Evolutionary conservation across 1,140 invertebrate genomes (phyloP).

Genomic region (Notospermus geniculatus): DNA sequence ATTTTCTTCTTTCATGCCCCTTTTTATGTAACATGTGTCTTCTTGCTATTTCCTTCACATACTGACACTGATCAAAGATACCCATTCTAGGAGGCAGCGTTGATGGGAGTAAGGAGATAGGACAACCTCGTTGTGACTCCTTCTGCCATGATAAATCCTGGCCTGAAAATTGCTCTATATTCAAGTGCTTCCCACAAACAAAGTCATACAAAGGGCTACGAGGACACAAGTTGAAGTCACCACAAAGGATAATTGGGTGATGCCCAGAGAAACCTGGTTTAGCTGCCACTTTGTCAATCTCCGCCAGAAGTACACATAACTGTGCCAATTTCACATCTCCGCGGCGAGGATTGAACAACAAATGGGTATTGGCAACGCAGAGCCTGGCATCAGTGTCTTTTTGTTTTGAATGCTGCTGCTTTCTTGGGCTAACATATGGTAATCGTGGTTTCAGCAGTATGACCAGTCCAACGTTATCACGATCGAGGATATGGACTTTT

Average conservation of each 20-base stretch:
- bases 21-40: neutral
- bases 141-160: slow-evolving; percentile 48
- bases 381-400: slow-evolving; percentile 55
- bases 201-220: slow-evolving; percentile 71
- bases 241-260: slow-evolving; percentile 78
- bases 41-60: slow-evolving; percentile 47
- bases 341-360: slow-evolving; percentile 87
- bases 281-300: slow-evolving; percentile 64
- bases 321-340: slow-evolving; percentile 88
- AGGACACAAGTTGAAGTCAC: slow-evolving; percentile 84
- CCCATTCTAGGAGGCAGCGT: slow-evolving; percentile 61
- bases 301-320: slow-evolving; percentile 70
- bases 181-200: slow-evolving; percentile 66
- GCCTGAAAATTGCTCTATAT: slow-evolving; percentile 56
- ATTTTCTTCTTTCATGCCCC: neutral
- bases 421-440: slow-evolving; percentile 16
- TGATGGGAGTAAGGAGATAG: slow-evolving; percentile 27
- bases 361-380: slow-evolving; percentile 86
- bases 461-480: slow-evolving; percentile 85
- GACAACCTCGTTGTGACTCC: slow-evolving; percentile 22
- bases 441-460: slow-evolving; percentile 63
- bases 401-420: slow-evolving; percentile 49
- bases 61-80: slow-evolving; percentile 69
- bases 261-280: slow-evolving; percentile 50
- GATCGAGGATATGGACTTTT: slow-evolving; percentile 64